Evolutionary conservation across 2,797 vertebrate genomes (phyloP), one percentile per base, ranked within the genome.

Genomic region (Melanotaenia maccullochi): DNA sequence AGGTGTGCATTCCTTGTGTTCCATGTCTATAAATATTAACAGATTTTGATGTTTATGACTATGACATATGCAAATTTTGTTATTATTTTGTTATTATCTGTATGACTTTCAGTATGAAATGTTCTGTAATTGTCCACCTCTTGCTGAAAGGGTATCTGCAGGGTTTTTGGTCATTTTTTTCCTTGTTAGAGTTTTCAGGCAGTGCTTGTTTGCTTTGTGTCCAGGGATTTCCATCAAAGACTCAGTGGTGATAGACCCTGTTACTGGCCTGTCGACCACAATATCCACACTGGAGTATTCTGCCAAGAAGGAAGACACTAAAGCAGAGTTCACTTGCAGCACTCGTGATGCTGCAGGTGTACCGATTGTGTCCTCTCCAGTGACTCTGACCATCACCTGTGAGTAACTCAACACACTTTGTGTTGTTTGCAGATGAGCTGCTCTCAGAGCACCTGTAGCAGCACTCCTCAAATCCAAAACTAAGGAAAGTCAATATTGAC

Each of bases 311-410:
- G 94, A 92, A 69, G 97, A 99, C 81, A 78, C 91, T 14, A 90
- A 94, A 16, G 93, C 96, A 36, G 84, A 90, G 72, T 99, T 99
- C 84, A 89, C 87, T 62, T 99, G 98, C 73, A 87, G 90, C 24
- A 92, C 95, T 66, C 91, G 91, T 8, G 95, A 95, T 38, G 65
- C 78, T 30, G 47, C 44, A n/a, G 85, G 79, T 6, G 4, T 47
- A 5, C 70, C 81, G 70, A 75, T 89, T 11, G 73, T 89, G 59
- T 97, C 98, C 44, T 87, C 94, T 59, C 86, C 95, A 22, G 70
- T 88, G 82, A 90, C 92, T 75, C 96, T 99, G 22, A 92, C 94
- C 71, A 92, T 99, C 90, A 96, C 96, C 87, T 99, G 98, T 99
- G 93, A 96, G 98, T 96, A 65, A 18, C 63, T 40, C 9, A 35